These are phyloP conservation scores for Cepaea nemoralis DNA, from an alignment of 1,140 invertebrate genomes.

Conservation along the genomic window DNA sequence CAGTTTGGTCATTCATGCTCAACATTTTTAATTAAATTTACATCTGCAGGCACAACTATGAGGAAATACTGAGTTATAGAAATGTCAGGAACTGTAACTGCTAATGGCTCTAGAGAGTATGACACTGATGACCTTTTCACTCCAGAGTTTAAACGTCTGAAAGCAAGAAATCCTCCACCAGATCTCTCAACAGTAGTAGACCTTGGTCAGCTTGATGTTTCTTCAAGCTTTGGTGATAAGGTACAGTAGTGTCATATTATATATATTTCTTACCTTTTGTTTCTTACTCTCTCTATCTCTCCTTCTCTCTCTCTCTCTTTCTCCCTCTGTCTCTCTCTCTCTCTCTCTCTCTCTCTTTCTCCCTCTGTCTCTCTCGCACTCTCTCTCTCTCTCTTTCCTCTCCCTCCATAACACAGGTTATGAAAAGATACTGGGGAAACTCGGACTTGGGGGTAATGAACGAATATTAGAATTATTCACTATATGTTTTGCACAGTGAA, in stretches of 20 bases:
- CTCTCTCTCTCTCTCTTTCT: no score
- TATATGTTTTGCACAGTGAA: no score
- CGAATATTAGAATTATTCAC: no score
- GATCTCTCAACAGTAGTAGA: slow-evolving; percentile 22
- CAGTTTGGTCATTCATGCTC: no score
- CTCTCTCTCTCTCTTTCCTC: background rate
- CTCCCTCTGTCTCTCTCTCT: no score
- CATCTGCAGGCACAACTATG: background rate
- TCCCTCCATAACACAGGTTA: background rate
- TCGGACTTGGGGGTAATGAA: no score
- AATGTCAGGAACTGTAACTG: background rate
- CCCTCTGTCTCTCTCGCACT: no score
- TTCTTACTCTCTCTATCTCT: no score
- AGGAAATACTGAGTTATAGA: background rate
- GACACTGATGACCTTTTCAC: slow-evolving; percentile 17
- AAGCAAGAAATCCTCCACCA: slow-evolving; percentile 12
- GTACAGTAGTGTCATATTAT: background rate
- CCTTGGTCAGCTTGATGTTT: background rate
- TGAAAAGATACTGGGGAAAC: background rate
- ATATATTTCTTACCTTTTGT: background rate
- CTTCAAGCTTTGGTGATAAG: no score
- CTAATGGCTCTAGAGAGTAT: background rate
- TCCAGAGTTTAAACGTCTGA: slow-evolving; percentile 28
- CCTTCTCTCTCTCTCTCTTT: no score
- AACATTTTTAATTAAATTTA: background rate